Conservation (phyloP, 2,888 invertebrate genomes). For the Acleris sparsana region DNA sequence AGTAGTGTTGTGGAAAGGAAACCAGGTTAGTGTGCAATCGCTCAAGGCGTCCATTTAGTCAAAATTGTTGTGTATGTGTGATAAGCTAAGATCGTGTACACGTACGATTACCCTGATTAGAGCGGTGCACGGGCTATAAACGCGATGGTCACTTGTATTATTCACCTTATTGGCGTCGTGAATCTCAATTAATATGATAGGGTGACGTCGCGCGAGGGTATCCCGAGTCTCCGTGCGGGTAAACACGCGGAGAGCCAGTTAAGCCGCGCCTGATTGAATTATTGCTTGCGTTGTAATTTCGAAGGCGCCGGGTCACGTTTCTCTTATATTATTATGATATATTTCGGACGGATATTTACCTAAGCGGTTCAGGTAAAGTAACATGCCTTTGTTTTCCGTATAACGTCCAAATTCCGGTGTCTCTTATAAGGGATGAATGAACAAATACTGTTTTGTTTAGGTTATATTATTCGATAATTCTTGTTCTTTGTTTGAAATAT, state of each 20-base stretch:
- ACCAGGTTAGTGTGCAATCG: conserved; percentile 4
- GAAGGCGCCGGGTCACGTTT: conserved; percentile 64
- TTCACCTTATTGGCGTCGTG: conserved; percentile 35
- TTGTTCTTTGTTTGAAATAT: no score
- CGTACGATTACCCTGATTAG: conserved; percentile 3
- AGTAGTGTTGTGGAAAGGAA: conserved; percentile 18
- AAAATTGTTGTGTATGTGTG: no score
- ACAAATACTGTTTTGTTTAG: not conserved
- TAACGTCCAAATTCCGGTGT: not conserved
- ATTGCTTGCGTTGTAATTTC: conserved; percentile 70
- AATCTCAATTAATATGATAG: conserved; percentile 36
- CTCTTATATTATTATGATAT: conserved; percentile 53
- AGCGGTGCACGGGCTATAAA: not conserved
- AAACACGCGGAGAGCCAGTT: conserved; percentile 69
- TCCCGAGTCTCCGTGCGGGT: conserved; percentile 50
- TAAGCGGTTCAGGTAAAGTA: conserved; percentile 19
- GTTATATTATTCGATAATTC: not conserved
- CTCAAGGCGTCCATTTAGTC: no score
- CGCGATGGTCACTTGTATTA: conserved; percentile 17
- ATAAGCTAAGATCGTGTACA: not conserved
- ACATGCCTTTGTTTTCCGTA: conserved; percentile 20
- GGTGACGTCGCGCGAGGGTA: conserved; percentile 54
- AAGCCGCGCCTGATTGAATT: conserved; percentile 80
- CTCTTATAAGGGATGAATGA: no score
- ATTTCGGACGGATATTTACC: conserved; percentile 42